These are phyloP conservation scores for Tragelaphus buxtoni DNA, from an alignment of 2,113 vertebrate genomes.

Conservation along the genomic window DNA sequence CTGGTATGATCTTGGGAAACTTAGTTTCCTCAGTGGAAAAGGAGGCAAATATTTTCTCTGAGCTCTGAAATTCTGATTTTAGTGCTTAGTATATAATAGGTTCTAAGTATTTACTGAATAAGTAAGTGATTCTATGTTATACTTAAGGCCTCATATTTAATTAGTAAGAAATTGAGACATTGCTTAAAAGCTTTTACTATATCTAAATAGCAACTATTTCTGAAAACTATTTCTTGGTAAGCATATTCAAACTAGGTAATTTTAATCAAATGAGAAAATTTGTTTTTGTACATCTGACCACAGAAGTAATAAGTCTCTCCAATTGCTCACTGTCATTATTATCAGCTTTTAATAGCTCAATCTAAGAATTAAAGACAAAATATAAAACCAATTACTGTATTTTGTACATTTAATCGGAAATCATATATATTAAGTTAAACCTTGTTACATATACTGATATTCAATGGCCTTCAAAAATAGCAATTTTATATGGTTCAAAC, in stretches of 20 bases:
- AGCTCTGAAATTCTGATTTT: not conserved
- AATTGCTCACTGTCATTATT: not conserved
- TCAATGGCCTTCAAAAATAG: not conserved
- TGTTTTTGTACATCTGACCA: not conserved
- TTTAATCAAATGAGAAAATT: slow-evolving; percentile 31
- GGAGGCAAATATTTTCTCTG: not conserved
- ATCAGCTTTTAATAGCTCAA: not conserved
- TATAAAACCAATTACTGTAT: not conserved
- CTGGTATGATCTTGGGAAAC: not conserved
- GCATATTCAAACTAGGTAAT: slow-evolving; percentile 17
- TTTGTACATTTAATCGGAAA: slow-evolving; percentile 4
- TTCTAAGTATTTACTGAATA: not conserved
- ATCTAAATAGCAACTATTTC: not conserved
- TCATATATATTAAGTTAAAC: not conserved
- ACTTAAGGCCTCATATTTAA: not conserved
- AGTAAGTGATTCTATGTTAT: slow-evolving; percentile 4
- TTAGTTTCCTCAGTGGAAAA: not conserved
- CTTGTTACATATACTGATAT: not conserved
- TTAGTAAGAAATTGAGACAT: not conserved
- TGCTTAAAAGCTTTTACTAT: not conserved
- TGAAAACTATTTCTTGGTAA: not conserved
- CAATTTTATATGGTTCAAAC: not conserved
- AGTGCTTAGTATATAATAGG: not conserved
- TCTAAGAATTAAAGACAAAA: not conserved
- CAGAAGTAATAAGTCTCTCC: not conserved